Evolutionary conservation across 2,888 invertebrate genomes (phyloP), one percentile per base, ranked within the genome.

Genomic region (Creontiades dilutus): DNA sequence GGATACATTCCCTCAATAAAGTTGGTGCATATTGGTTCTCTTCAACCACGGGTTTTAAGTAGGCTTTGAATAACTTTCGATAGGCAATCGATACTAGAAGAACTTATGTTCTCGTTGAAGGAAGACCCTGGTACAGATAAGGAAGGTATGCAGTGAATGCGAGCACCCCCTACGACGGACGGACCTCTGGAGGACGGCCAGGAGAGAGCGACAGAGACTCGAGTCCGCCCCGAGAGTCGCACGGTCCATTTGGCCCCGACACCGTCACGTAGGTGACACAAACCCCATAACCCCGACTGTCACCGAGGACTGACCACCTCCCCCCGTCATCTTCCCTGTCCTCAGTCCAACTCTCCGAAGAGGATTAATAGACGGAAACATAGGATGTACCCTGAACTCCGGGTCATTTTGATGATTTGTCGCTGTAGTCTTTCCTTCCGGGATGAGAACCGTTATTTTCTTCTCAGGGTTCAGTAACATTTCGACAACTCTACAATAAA

Each of bases 241-340:
- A 90, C 90, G 90, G 86, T 90, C 90, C 68, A 90, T 90, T 90
- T 90, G 90, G 90, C 86, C 86, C 19, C 52, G 48, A 27, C 55
- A 23, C 19, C 76, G 47, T 46, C 90, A 90, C 90, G 90, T 90
- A 90, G 57, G 82, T 86, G 76, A 86, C 90, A 90, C 90, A 90
- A 90, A 90, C 90, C 90, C 80, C 90, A 86, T 90, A 86, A 90
- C 90, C 90, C 57, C 90, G 90, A 68, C 85, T 86, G 68, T 76
- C 68, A 37, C 80, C 11, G 52, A 5, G n/a, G 37, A 37, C 37
- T 37, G 37, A 37, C 37, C 37, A 37, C 37, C 37, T 7, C 37
- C 2, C 37, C 37, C 23, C 19, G 11, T 68, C 68, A 11, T 12
- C 23, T 27, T 19, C 68, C 68, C 23, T 3, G 0, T 68, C n/a